Evolutionary conservation across 2,113 vertebrate genomes (phyloP).

Genomic region (Daubentonia madagascariensis): DNA sequence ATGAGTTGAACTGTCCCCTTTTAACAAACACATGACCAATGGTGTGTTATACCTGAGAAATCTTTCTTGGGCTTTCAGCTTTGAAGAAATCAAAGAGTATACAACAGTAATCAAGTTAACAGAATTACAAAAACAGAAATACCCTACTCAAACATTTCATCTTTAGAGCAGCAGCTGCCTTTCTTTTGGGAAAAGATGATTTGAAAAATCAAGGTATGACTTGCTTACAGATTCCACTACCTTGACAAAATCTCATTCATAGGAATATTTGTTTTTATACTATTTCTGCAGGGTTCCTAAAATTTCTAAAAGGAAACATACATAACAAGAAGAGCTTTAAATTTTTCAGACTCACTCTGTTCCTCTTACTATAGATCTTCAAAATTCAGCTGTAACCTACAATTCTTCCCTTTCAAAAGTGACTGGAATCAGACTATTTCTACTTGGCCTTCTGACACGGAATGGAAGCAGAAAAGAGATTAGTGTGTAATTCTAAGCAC

Average conservation of each 20-base stretch:
- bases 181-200: not conserved
- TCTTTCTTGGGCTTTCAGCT: not conserved
- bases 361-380: not conserved
- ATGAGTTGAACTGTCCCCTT: not conserved
- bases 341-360: not conserved
- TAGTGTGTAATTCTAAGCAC: not conserved
- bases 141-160: not conserved
- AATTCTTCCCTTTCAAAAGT: conserved; percentile 21
- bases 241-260: not conserved
- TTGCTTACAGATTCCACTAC: not conserved
- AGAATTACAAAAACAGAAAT: conserved; percentile 9
- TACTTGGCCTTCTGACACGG: not conserved
- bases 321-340: not conserved
- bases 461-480: not conserved
- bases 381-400: not conserved
- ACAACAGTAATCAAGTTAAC: not conserved
- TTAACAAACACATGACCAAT: conserved; percentile 3
- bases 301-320: conserved; percentile 2
- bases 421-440: not conserved
- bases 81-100: not conserved
- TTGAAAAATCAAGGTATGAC: conserved; percentile 3
- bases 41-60: not conserved
- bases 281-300: not conserved
- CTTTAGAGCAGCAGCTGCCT: not conserved
- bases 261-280: not conserved